phyloP scores from a whole-genome alignment of 2,888 invertebrate species.

The Papilio demoleus region DNA sequence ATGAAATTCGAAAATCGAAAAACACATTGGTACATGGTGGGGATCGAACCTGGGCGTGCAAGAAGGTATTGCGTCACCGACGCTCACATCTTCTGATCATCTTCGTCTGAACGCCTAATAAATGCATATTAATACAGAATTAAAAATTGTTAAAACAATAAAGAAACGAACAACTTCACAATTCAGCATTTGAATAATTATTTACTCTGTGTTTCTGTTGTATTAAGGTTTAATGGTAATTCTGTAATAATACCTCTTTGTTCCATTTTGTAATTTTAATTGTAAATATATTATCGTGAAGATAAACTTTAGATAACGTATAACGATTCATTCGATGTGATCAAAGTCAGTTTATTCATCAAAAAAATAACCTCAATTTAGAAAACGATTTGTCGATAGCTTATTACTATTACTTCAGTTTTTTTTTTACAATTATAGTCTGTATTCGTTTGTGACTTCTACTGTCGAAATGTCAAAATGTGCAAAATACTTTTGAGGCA shows the following conservation, averaged over 20 bases:
- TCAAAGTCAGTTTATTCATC: background rate
- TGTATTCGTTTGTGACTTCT: background rate
- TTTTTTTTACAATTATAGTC: background rate
- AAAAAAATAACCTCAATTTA: background rate
- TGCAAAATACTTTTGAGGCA: too few relatives aligned
- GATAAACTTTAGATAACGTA: background rate
- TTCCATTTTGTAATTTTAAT: conserved; percentile 2
- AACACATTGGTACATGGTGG: too few relatives aligned
- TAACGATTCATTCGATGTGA: background rate
- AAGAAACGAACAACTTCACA: background rate
- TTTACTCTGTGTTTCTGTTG: background rate
- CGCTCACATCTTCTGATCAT: too few relatives aligned
- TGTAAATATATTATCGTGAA: background rate
- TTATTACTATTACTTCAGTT: background rate
- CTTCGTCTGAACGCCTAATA: background rate
- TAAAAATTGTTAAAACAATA: background rate
- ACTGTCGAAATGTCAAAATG: too few relatives aligned
- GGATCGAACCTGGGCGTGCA: too few relatives aligned
- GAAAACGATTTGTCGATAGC: background rate
- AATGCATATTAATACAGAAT: background rate
- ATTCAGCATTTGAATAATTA: background rate
- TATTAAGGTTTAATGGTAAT: background rate
- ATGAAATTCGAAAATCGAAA: too few relatives aligned
- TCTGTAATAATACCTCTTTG: background rate
- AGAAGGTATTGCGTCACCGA: too few relatives aligned